Evolutionary conservation across 2,888 invertebrate genomes (phyloP), one percentile per base, ranked within the genome.

Genomic region (Drosophila pseudotalamancana): DNA sequence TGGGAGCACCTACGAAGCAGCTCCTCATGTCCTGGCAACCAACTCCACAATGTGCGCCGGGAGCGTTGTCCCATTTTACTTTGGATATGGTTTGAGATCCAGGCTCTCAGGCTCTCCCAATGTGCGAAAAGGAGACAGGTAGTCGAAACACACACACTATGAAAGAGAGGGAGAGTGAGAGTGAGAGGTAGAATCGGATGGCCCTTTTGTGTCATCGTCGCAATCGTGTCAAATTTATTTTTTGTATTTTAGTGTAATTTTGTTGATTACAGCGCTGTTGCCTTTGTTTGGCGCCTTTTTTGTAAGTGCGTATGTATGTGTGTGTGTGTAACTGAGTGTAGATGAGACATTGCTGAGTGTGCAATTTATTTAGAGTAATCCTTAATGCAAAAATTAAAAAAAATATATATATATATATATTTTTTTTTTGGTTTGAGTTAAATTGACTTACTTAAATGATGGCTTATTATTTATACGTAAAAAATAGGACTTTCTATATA

Each of bases 171-270:
- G 21, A 6, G 35, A 11, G 51, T 0, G 31, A 27, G 55, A 6
- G n/a, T 25, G 51, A 34, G 51, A 8, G 35, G 6, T 12, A 2
- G 14, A 6, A 27, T 31, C 12, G 50, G 49, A 55, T 65, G 66
- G 16, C 55, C 59, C 74, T 65, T 73, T 81, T 69, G 71, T 85
- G 82, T 75, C 80, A 73, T 83, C 80, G 81, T 80, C 87, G 84
- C 80, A 86, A 77, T 81, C 77, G 85, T 81, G 87, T 81, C 84
- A 86, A 81, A 83, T 81, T 80, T 87, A 87, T 81, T 86, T n/a
- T 63, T 79, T 76, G 81, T 83, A 87, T 81, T 81, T 81, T 81
- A 80, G 84, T 86, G 87, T 81, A 81, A 86, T 81, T 81, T 81
- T 77, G 87, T 81, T 81, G 80, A 86, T 81, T 86, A 81, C 80